Conservation (phyloP, 2,888 invertebrate species). For the Xestia c-nigrum region DNA sequence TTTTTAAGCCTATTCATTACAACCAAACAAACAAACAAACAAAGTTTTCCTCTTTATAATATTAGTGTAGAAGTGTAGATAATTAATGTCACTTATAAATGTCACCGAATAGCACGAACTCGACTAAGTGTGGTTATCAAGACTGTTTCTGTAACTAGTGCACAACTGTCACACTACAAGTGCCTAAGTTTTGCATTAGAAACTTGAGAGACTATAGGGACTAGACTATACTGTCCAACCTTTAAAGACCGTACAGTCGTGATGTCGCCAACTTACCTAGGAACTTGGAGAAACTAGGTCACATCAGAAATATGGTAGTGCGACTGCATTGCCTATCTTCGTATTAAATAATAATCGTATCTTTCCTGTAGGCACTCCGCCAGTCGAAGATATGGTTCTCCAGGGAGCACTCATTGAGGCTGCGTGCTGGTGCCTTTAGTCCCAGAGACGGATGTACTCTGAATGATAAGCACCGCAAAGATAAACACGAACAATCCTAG, state of each 20-base stretch:
- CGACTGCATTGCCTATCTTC: neutral
- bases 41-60: too few species aligned
- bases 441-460: neutral
- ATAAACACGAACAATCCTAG: constrained; percentile 6
- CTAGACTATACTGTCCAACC: neutral
- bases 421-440: neutral
- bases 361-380: neutral
- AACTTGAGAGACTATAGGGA: neutral
- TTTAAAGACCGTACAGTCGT: neutral
- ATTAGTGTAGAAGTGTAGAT: too few species aligned
- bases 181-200: neutral
- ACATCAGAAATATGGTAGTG: neutral
- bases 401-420: constrained; percentile 1
- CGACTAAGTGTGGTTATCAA: neutral
- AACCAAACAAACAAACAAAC: too few species aligned
- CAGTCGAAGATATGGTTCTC: constrained; percentile 18
- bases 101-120: neutral
- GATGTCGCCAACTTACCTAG: neutral
- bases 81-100: neutral
- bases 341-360: constrained; percentile 8
- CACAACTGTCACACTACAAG: neutral
- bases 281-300: neutral
- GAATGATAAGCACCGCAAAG: constrained; percentile 16
- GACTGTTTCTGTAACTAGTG: neutral
- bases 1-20: too few species aligned